These are phyloP conservation scores for Marmota monax DNA, from an alignment of 2,113 vertebrate species.

Conservation along the genomic window DNA sequence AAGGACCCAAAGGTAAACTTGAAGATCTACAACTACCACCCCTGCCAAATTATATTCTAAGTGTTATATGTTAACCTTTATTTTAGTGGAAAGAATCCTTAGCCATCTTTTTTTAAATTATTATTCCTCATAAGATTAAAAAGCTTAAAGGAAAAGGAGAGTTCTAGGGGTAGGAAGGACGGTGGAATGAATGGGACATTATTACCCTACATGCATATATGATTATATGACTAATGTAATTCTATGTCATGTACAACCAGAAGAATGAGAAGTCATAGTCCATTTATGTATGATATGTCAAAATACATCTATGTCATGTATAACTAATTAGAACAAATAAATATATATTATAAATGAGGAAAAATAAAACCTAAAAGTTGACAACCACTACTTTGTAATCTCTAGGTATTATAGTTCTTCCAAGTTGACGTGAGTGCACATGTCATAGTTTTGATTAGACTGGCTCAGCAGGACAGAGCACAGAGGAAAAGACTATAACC, in stretches of 20 bases:
- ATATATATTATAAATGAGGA: too few species aligned
- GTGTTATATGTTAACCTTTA: background rate
- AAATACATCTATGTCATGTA: too few species aligned
- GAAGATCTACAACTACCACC: background rate
- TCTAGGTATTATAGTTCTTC: background rate
- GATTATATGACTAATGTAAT: too few species aligned
- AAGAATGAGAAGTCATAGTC: too few species aligned
- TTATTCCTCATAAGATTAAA: background rate
- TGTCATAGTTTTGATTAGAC: background rate
- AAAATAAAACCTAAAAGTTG: background rate
- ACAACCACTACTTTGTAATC: background rate
- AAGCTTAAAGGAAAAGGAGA: background rate
- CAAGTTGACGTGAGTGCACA: background rate
- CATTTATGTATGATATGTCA: too few species aligned
- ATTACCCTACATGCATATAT: too few species aligned
- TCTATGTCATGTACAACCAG: too few species aligned
- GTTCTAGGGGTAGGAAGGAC: too few species aligned
- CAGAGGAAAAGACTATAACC: background rate
- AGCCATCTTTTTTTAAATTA: background rate
- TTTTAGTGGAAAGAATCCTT: background rate
- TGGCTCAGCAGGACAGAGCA: background rate
- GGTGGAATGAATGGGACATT: too few species aligned
- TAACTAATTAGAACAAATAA: too few species aligned
- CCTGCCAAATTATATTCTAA: background rate
- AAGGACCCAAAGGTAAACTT: background rate